Conservation (phyloP, 2,797 vertebrate species). For the Hyperoplus immaculatus region DNA sequence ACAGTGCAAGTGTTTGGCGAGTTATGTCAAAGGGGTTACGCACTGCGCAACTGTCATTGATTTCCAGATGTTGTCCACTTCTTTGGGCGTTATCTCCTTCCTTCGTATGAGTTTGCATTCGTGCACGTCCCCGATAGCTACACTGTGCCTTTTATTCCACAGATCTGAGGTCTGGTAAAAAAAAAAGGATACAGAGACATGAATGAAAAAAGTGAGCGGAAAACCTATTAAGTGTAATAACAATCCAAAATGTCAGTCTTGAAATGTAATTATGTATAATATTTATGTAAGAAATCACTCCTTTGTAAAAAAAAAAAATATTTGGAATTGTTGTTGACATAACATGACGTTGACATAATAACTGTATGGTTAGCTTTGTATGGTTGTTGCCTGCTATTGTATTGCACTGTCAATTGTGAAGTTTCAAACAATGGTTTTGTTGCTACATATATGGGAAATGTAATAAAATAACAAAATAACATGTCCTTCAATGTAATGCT, state of each 20-base stretch:
- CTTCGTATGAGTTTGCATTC: conserved; percentile 90
- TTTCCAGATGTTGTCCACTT: conserved; percentile 94
- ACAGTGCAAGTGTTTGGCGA: not conserved
- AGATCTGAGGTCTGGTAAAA: conserved; percentile 80
- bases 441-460: not conserved
- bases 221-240: not conserved
- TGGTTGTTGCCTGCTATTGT: not conserved
- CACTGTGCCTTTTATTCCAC: conserved; percentile 96
- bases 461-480: not conserved
- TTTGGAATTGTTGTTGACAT: not conserved
- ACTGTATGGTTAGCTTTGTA: not conserved
- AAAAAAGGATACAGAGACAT: not conserved
- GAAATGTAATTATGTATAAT: not conserved
- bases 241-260: not conserved
- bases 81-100: conserved; percentile 88
- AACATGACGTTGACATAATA: not conserved
- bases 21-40: conserved; percentile 19
- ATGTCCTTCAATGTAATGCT: not conserved
- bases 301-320: not conserved
- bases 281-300: not conserved
- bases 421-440: not conserved
- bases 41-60: conserved; percentile 86
- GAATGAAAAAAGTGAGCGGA: not conserved
- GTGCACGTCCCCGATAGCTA: conserved; percentile 94
- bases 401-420: not conserved